These are phyloP conservation scores for Choloepus didactylus DNA, from an alignment of 2,797 vertebrate genomes.

Conservation along the genomic window DNA sequence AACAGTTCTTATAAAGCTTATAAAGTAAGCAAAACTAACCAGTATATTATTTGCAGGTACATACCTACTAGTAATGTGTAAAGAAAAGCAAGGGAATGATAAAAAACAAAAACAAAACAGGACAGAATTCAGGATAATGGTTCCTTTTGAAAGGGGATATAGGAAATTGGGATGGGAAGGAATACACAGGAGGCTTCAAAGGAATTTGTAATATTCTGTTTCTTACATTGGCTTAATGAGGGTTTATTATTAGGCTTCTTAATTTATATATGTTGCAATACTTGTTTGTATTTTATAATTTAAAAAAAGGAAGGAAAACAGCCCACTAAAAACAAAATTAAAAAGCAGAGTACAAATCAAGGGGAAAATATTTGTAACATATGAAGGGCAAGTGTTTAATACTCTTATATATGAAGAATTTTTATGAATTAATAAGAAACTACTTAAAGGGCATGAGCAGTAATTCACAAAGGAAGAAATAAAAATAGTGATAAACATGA, in stretches of 20 bases:
- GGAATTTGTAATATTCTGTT: conserved; percentile 25
- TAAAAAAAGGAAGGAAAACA: background rate
- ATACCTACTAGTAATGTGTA: background rate
- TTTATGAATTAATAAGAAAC: conserved; percentile 18
- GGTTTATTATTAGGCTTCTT: conserved; percentile 45
- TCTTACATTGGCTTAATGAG: background rate
- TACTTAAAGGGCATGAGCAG: conserved; percentile 14
- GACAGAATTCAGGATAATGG: background rate
- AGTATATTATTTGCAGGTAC: background rate
- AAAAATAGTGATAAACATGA: conserved; percentile 50
- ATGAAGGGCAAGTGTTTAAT: conserved; percentile 49
- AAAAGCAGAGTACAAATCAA: background rate
- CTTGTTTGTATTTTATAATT: conserved; percentile 45
- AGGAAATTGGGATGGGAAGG: background rate
- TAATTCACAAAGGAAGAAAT: conserved; percentile 66
- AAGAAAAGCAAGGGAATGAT: conserved; percentile 10
- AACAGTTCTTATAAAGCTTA: conserved; percentile 37
- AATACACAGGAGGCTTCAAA: conserved; percentile 31
- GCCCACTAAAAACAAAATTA: background rate
- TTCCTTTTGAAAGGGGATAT: background rate
- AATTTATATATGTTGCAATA: background rate
- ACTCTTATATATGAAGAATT: conserved; percentile 53
- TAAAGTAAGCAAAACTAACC: conserved; percentile 14
- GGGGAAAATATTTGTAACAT: conserved; percentile 25
- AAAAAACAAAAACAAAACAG: background rate